Base-by-base conservation (phyloP, 2,113 vertebrate species). In the Centrocercus urophasianus region DNA sequence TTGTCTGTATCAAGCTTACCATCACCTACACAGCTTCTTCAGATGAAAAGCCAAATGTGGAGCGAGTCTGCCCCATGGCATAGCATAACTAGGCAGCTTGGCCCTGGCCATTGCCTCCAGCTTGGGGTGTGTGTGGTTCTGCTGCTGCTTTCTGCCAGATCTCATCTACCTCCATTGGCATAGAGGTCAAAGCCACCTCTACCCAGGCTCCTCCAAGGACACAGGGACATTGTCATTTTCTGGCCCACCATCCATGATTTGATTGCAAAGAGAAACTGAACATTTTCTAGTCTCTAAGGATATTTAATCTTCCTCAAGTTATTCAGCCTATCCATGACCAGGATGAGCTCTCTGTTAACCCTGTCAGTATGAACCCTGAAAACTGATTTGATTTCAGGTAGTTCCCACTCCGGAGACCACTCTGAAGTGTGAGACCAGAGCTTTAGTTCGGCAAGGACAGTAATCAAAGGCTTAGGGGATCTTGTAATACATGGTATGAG, bases 381-480 rank as follows among this genome's bases (percentile, higher is more conserved):
- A 83, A 90, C 1, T 52, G 38, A 34, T n/a, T 70, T 50, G 36
- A 11, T 42, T 65, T 67, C 32, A 34, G 45, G 40, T 71, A 66
- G 36, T 50, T 70, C 30, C 22, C 71, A 32, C 65, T 65, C 47
- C 61, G 59, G 48, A 48, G 15, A 69, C 22, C 52, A 21, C 18
- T 48, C 12, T 87, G 63, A 90, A 48, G 20, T 25, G 69, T 77
- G 43, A 92, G 43, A 16, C 30, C 57, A 66, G 47, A 34, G 32
- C 50, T 34, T 38, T 75, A 10, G 5, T 87, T 93, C 89, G 60
- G 59, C 74, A 89, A 82, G 69, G 87, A 13, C 7, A 38, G n/a
- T 2, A 1, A 45, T 36, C 0, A 0, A 3, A 5, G 38, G 10
- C 40, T 40, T 86, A 42, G 11, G 48, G 8, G 42, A 48, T 87